These are phyloP conservation scores for Amphibalanus amphitrite DNA, from an alignment of 1,140 invertebrate genomes.

Conservation along the genomic window DNA sequence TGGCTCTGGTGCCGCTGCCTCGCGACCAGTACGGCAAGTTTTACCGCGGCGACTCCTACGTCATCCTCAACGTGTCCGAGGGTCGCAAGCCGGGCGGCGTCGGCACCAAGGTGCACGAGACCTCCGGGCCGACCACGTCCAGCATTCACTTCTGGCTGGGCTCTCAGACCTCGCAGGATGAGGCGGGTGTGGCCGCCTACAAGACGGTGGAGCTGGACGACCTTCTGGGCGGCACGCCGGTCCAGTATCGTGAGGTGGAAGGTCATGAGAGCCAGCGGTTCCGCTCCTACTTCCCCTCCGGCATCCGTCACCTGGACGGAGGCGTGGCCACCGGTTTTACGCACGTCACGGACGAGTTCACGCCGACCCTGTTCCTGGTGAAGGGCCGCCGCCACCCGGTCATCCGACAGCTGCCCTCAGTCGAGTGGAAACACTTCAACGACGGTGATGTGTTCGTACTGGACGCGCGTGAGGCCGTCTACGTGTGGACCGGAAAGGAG, in stretches of 20 bases:
- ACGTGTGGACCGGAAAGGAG: constrained; percentile 64
- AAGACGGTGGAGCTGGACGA: constrained; percentile 74
- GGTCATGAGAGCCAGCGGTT: constrained; percentile 63
- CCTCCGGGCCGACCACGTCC: constrained; percentile 25
- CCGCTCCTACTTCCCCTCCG: constrained; percentile 61
- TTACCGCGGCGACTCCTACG: constrained; percentile 67
- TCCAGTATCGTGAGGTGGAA: constrained; percentile 66
- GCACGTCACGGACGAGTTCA: constrained; percentile 31
- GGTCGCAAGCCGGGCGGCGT: constrained; percentile 16
- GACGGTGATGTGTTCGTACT: constrained; percentile 73
- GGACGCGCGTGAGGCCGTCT: constrained; percentile 44
- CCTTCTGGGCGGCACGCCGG: constrained; percentile 47
- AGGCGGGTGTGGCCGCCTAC: constrained; percentile 58
- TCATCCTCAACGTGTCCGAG: constrained; percentile 59
- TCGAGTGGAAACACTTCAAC: constrained; percentile 62
- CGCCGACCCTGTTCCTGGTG: constrained; percentile 45
- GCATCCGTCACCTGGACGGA: constrained; percentile 41
- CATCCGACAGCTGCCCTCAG: constrained; percentile 43
- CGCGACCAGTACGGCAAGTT: constrained; percentile 65
- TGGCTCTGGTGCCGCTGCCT: constrained; percentile 54
- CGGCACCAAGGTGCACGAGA: neutral
- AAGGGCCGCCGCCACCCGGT: constrained; percentile 47
- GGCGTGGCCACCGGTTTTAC: constrained; percentile 37
- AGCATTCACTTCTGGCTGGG: constrained; percentile 85
- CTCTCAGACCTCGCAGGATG: constrained; percentile 46